These are phyloP conservation scores for Trichogramma pretiosum DNA, from an alignment of 1,140 invertebrate species.

Conservation along the genomic window DNA sequence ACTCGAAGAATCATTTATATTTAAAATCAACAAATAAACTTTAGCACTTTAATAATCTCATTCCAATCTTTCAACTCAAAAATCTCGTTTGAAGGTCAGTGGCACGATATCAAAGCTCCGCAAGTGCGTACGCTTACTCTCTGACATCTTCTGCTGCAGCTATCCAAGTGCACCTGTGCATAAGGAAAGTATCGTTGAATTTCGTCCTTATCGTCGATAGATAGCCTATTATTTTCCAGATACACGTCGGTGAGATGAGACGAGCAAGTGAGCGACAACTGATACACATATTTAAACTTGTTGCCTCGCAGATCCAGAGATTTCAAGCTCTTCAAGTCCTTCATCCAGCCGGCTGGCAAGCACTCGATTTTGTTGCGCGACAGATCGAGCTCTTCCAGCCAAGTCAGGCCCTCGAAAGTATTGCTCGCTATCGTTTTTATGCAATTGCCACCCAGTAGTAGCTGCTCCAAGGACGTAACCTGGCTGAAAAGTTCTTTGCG, in stretches of 20 bases:
- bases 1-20: no score
- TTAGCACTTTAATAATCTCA: no score
- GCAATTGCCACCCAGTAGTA: conserved; percentile 28
- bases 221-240: conserved; percentile 22
- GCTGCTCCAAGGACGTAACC: conserved; percentile 17
- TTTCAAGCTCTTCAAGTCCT: conserved; percentile 18
- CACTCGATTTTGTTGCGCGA: conserved; percentile 29
- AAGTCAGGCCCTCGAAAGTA: conserved; percentile 22
- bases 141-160: no score
- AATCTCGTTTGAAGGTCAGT: no score
- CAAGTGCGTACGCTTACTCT: no score
- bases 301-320: conserved; percentile 30
- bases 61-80: conserved; percentile 22
- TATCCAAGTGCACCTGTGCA: conserved; percentile 24
- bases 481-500: conserved; percentile 16
- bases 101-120: no score
- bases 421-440: conserved; percentile 23
- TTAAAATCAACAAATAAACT: no score
- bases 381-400: conserved; percentile 29
- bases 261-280: conserved; percentile 22
- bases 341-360: conserved; percentile 26
- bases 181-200: conserved; percentile 19
- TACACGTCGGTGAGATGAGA: conserved; percentile 22
- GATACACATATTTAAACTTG: conserved; percentile 26
- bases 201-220: conserved; percentile 6